Evolutionary conservation across 2,888 invertebrate genomes (phyloP), one percentile per base, ranked within the genome.

Genomic region (Crossocerus cetratus): DNA sequence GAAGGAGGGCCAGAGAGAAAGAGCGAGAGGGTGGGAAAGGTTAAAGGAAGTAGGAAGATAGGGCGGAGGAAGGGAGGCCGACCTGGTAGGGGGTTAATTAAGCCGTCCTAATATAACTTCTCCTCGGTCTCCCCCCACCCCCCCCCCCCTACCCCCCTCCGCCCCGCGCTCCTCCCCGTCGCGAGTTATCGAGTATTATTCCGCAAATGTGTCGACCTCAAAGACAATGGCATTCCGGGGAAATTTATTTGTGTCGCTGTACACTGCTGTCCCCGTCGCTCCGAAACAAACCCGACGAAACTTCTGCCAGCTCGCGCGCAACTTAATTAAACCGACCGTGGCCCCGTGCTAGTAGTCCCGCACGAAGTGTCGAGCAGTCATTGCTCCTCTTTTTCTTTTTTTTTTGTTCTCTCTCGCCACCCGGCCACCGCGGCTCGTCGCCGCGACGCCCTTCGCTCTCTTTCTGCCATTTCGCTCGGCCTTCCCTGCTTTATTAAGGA

Each of bases 161-260:
- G n/a, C n/a, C n/a, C n/a, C n/a, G n/a, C n/a, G n/a, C n/a, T n/a
- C n/a, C n/a, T n/a, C n/a, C n/a, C n/a, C n/a, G n/a, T n/a, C n/a
- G n/a, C 73, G 82, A 86, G 84, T 87, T 86, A 87, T 87, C 84
- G 86, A 86, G 85, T 84, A 87, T 87, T 86, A 87, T 86, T 86
- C 84, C 79, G 77, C 82, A 82, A 87, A 87, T 86, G 85, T 86
- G 86, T 86, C 85, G 84, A 86, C 86, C 86, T 84, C 84, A 84
- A 85, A 86, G 84, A 87, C 87, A 87, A 86, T 87, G 86, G 83
- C 85, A 84, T 86, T 87, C 84, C 82, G 80, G 81, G 80, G 80
- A 84, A 88, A 87, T 87, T 87, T 87, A 87, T 87, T 88, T 86
- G 83, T 81, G 81, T 83, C 83, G 83, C 79, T 77, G 77, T 80